Percentiles rank a stretch among this genome's conserved stretches.
Conservation (phyloP, 2,113 vertebrate species). For the Pitta sordida region DNA sequence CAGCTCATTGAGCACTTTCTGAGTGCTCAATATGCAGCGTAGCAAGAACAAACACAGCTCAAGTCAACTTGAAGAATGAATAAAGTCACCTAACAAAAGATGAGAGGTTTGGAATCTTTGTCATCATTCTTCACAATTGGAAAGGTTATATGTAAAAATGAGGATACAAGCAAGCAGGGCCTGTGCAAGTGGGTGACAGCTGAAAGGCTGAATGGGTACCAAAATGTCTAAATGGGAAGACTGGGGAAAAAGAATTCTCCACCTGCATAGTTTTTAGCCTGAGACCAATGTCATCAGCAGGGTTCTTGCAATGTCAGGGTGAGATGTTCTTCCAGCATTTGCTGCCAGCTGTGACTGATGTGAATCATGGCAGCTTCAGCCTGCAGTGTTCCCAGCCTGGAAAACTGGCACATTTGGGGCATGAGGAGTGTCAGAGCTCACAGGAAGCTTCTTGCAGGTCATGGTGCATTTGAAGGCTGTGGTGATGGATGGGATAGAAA, state of each 20-base stretch:
- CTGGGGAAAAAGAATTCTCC: rapidly evolving
- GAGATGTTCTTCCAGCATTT: rapidly evolving
- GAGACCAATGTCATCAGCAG: not conserved
- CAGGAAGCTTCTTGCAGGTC: not conserved
- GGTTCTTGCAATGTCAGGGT: not conserved
- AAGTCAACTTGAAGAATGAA: not conserved
- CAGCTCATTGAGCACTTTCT: no score
- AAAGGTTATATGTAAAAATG: not conserved
- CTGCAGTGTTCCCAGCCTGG: rapidly evolving
- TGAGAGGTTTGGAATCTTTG: not conserved
- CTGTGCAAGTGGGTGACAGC: not conserved
- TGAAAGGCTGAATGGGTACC: not conserved
- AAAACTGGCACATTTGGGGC: not conserved
- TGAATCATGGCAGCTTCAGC: rapidly evolving
- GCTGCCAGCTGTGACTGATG: rapidly evolving
- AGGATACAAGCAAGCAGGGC: rapidly evolving
- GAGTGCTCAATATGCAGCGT: not conserved
- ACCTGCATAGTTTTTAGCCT: not conserved
- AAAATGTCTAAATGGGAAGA: not conserved
- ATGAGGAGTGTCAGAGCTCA: rapidly evolving
- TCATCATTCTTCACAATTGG: rapidly evolving
- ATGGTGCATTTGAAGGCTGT: not conserved
- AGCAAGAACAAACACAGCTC: not conserved
- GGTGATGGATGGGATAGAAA: not conserved
- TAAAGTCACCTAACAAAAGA: not conserved